Conservation (phyloP, 2,888 invertebrate species). For the Palloptera scutellata region DNA sequence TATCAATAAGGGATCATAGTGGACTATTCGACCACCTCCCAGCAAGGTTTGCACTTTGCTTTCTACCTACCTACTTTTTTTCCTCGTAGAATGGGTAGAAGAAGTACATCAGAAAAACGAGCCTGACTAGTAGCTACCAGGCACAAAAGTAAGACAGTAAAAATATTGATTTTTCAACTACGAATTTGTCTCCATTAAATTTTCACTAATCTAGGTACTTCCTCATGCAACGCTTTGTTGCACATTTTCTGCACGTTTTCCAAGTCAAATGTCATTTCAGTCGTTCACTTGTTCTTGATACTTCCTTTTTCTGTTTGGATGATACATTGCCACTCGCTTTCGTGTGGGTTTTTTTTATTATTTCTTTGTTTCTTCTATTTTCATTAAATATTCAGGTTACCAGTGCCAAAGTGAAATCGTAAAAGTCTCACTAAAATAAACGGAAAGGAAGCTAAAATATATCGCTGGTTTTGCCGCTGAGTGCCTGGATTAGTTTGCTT, state of each 20-base stretch:
- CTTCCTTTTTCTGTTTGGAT: not conserved
- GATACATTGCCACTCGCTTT: slow-evolving; percentile 52
- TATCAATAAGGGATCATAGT: too few species aligned
- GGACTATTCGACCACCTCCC: too few species aligned
- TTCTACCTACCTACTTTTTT: too few species aligned
- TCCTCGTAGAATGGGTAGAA: too few species aligned
- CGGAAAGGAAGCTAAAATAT: too few species aligned
- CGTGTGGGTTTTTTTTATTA: slow-evolving; percentile 39
- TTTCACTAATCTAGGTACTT: not conserved
- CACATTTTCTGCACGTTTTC: not conserved
- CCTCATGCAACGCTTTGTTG: not conserved
- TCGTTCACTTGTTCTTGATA: not conserved
- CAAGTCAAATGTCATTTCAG: not conserved
- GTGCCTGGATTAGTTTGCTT: slow-evolving; percentile 26
- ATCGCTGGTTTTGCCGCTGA: slow-evolving; percentile 20
- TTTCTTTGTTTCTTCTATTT: slow-evolving; percentile 33
- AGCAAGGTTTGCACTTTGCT: too few species aligned
- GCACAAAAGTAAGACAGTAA: too few species aligned
- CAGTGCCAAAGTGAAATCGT: slow-evolving; percentile 44
- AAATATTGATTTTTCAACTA: too few species aligned
- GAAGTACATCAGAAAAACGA: too few species aligned
- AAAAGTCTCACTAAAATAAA: slow-evolving; percentile 32
- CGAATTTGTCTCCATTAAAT: too few species aligned
- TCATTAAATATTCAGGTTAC: slow-evolving; percentile 60
- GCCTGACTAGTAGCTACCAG: too few species aligned